Evolutionary conservation across 2,797 vertebrate species (phyloP).

Genomic region (Podarcis lilfordi): DNA sequence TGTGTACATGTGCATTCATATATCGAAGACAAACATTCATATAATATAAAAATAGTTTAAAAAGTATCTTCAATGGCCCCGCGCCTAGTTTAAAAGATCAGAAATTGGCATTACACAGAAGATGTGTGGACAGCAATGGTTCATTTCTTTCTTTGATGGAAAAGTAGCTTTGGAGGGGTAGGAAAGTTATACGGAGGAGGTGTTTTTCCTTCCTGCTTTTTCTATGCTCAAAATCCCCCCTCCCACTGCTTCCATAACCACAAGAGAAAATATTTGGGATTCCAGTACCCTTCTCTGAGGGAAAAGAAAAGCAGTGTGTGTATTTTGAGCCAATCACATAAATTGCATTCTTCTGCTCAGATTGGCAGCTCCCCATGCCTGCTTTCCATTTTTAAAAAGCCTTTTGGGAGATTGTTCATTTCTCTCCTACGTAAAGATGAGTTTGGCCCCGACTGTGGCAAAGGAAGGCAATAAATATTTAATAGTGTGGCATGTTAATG

Average conservation of each 20-base stretch:
- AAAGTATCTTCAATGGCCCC: slow-evolving; percentile 11
- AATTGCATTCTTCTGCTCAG: background rate
- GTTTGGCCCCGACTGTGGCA: slow-evolving; percentile 29
- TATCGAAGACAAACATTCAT: too few relatives aligned
- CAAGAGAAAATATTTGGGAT: background rate
- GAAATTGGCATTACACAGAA: background rate
- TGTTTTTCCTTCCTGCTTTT: background rate
- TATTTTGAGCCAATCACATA: background rate
- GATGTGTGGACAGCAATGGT: background rate
- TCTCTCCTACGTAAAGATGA: background rate
- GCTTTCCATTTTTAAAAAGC: background rate
- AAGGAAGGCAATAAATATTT: slow-evolving; percentile 68
- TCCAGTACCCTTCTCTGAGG: background rate
- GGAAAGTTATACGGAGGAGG: background rate
- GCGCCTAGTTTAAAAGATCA: slow-evolving; percentile 57
- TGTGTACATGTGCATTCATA: too few relatives aligned
- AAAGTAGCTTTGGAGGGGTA: background rate
- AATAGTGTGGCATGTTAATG: slow-evolving; percentile 60
- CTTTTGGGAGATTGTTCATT: background rate
- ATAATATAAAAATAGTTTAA: too few relatives aligned
- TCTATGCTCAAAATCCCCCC: background rate
- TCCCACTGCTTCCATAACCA: background rate
- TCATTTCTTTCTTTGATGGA: background rate
- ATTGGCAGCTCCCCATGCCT: background rate
- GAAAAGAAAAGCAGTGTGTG: background rate